Base-by-base conservation (phyloP, 1,140 invertebrate genomes). In the Nixonia krombeini region DNA sequence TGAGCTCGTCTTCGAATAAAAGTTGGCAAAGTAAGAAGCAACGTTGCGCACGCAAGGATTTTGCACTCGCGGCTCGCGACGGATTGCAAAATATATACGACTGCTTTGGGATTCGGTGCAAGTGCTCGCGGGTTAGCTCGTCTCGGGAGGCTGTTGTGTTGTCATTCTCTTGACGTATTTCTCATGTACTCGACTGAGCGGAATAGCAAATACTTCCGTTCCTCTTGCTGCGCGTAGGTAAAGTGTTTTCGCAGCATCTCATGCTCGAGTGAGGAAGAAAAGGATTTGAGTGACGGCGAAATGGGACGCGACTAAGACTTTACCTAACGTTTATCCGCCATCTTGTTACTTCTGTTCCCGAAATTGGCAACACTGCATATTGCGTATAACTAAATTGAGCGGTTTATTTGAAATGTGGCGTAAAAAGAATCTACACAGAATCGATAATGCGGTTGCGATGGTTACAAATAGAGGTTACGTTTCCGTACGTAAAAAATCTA, bases 91-190 rank as follows among this genome's bases (percentile, higher is more conserved):
- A 31, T 46, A 46, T 31, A 28, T 23, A 46, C n/a, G n/a, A 46
- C 42, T 31, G 42, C 10, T 29, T 21, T 16, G 42, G 42, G 26
- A 46, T 46, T 46, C 28, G 25, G 23, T 2, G 4, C 18, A 13
- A 46, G 42, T 31, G 42, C 25, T 29, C 40, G 42, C 28, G 26
- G 42, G 12, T 46, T 46, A 31, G 42, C 16, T 29, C n/a, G n/a
- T n/a, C 42, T 29, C 42, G 25, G 4, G 42, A 46, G 42, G 17
- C 42, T 31, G 26, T 18, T n/a, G n/a, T n/a, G n/a, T n/a, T 29
- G 10, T 23, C 26, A 51, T 51, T 51, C 37, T 51, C 35, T 40
- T 40, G 49, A 51, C 26, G 26, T 51, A 51, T 51, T 51, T 51
- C 38, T 9, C 35, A 51, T 26, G 38, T 15, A 12, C 38, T 51